These are phyloP conservation scores for Tetragonisca angustula DNA, from an alignment of 2,888 invertebrate species.

Conservation along the genomic window DNA sequence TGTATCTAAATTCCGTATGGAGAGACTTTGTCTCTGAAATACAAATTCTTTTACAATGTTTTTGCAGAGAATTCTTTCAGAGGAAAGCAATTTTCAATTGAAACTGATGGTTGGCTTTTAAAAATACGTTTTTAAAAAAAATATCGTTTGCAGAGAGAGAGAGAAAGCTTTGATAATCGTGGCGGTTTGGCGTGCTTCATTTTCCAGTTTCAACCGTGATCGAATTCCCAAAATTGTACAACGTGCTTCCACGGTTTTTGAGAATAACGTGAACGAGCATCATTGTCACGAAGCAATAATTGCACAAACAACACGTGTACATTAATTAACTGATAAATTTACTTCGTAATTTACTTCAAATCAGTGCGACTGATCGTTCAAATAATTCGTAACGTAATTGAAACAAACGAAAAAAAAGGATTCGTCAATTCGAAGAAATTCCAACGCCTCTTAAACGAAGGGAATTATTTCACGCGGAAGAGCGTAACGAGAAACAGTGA, in stretches of 20 bases:
- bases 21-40: neutral
- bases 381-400: no score
- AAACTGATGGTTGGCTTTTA: no score
- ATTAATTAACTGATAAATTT: neutral
- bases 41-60: neutral
- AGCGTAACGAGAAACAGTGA: neutral
- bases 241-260: neutral
- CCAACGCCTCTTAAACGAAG: neutral
- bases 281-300: no score
- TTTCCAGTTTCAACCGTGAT: neutral
- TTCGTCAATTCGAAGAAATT: neutral
- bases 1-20: neutral
- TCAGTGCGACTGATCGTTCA: neutral
- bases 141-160: no score
- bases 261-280: neutral
- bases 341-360: neutral
- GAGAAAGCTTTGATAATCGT: no score
- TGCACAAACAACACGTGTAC: neutral
- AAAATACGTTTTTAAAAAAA: no score
- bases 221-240: neutral
- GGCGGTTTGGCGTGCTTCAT: no score
- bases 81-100: neutral
- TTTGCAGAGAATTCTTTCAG: no score
- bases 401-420: neutral
- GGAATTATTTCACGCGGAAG: neutral